Conservation (phyloP, 2,888 invertebrate genomes). For the Amphipoea oculea region DNA sequence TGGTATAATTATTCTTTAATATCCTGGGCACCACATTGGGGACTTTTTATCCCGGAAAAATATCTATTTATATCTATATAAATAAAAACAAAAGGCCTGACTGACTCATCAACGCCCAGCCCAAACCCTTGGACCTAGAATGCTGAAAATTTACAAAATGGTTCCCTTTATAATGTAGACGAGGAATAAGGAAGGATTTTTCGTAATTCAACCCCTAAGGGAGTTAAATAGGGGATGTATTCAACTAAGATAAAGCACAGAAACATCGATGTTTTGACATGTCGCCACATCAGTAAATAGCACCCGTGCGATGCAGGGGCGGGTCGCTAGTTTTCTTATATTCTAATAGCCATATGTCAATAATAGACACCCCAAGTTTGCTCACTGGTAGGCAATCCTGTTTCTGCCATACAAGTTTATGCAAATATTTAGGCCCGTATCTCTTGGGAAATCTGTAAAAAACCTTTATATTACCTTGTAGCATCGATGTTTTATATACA, state of each 20-base stretch:
- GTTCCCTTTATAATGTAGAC: too few relatives aligned
- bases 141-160: too few relatives aligned
- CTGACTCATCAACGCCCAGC: too few relatives aligned
- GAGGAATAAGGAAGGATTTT: too few relatives aligned
- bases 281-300: background rate
- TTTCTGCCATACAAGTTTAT: conserved; percentile 57
- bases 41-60: too few relatives aligned
- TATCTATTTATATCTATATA: too few relatives aligned
- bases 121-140: too few relatives aligned
- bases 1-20: too few relatives aligned
- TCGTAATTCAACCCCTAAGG: too few relatives aligned
- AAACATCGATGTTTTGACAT: background rate
- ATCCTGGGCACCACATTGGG: too few relatives aligned
- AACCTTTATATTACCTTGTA: conserved; percentile 61
- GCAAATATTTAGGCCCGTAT: conserved; percentile 59
- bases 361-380: conserved; percentile 21
- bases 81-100: too few relatives aligned
- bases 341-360: conserved; percentile 17
- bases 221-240: too few relatives aligned
- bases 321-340: background rate
- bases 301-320: background rate
- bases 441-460: conserved; percentile 67
- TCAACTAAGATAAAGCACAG: background rate
- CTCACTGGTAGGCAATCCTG: conserved; percentile 36
- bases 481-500: conserved; percentile 59